phyloP scores from a whole-genome alignment of 92 coral and sea anemone species.

The Muricea muricata region DNA sequence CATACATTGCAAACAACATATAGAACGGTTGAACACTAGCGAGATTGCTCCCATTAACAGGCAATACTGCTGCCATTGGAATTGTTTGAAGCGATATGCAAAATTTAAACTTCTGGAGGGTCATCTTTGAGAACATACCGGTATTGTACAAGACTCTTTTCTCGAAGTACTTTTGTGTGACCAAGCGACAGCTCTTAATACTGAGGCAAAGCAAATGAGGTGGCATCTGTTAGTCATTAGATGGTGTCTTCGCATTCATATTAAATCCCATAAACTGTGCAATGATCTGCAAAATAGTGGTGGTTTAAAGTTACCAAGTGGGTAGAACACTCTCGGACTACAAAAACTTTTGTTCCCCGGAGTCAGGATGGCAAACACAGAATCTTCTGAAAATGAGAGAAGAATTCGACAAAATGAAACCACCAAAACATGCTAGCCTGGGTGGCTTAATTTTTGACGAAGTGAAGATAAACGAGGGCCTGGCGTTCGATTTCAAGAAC shows the following conservation, averaged over 20 bases:
- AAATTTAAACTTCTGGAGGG: slow-evolving; percentile 42
- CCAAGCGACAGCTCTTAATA: slow-evolving; percentile 40
- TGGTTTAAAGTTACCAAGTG: slow-evolving; percentile 46
- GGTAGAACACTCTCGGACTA: too few species aligned
- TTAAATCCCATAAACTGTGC: too few species aligned
- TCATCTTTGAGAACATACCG: slow-evolving; percentile 41
- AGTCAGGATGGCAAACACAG: too few species aligned
- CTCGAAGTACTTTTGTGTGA: slow-evolving; percentile 35
- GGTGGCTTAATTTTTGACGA: slow-evolving; percentile 68
- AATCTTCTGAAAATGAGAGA: slow-evolving; percentile 45
- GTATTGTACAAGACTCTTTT: background rate
- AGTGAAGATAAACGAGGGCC: too few species aligned
- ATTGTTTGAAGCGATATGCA: slow-evolving; percentile 1
- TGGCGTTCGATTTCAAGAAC: slow-evolving; percentile 57
- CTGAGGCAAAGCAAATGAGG: slow-evolving; percentile 38
- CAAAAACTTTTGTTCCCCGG: too few species aligned
- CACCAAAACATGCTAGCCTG: slow-evolving; percentile 49
- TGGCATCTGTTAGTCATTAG: slow-evolving; percentile 43
- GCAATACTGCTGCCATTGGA: slow-evolving; percentile 23
- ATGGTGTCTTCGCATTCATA: too few species aligned
- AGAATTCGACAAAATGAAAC: slow-evolving; percentile 46
- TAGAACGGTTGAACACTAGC: slow-evolving; percentile 26
- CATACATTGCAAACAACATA: slow-evolving; percentile 23
- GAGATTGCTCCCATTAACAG: slow-evolving; percentile 34
- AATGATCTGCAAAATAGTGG: too few species aligned